A percentile compares a stretch with the other conserved stretches of the same genome.
These are phyloP conservation scores for Platerodrilus igneus DNA, from an alignment of 2,888 invertebrate species.

Conservation along the genomic window DNA sequence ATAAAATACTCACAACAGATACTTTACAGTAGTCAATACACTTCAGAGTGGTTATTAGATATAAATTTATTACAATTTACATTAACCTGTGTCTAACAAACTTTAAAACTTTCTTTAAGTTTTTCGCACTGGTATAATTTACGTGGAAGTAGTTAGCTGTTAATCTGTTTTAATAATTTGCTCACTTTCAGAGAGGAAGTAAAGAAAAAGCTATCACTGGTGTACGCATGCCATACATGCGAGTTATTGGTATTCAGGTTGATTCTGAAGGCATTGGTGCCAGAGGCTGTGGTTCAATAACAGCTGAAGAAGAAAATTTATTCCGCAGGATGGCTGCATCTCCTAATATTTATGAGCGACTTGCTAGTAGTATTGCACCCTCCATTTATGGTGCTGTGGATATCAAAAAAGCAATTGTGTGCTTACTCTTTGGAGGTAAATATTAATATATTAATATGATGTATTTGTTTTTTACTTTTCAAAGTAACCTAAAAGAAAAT, in stretches of 20 bases:
- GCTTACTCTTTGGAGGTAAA: constrained; percentile 86
- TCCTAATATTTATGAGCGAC: constrained; percentile 81
- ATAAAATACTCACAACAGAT: too few relatives aligned
- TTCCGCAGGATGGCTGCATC: constrained; percentile 80
- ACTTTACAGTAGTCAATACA: too few relatives aligned
- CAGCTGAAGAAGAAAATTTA: constrained; percentile 72
- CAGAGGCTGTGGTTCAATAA: constrained; percentile 54
- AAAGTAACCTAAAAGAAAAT: neutral
- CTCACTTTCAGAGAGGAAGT: constrained; percentile 59
- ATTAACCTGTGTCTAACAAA: too few relatives aligned
- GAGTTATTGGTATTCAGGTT: constrained; percentile 88
- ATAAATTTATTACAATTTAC: too few relatives aligned
- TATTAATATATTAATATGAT: neutral
- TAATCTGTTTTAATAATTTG: too few relatives aligned
- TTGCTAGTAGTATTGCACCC: constrained; percentile 90
- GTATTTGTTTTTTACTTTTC: too few relatives aligned
- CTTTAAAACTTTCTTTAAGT: constrained; percentile 1
- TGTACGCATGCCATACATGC: constrained; percentile 88
- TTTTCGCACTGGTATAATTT: constrained; percentile 2
- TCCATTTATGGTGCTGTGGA: constrained; percentile 93
- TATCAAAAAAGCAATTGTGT: constrained; percentile 95
- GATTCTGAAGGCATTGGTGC: constrained; percentile 74
- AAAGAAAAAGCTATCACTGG: constrained; percentile 81
- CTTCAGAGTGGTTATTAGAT: too few relatives aligned
- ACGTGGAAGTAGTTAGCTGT: constrained; percentile 13